Evolutionary conservation across 1,140 invertebrate genomes (phyloP), one percentile per base, ranked within the genome.

Genomic region (Zaprionus tsacasi): DNA sequence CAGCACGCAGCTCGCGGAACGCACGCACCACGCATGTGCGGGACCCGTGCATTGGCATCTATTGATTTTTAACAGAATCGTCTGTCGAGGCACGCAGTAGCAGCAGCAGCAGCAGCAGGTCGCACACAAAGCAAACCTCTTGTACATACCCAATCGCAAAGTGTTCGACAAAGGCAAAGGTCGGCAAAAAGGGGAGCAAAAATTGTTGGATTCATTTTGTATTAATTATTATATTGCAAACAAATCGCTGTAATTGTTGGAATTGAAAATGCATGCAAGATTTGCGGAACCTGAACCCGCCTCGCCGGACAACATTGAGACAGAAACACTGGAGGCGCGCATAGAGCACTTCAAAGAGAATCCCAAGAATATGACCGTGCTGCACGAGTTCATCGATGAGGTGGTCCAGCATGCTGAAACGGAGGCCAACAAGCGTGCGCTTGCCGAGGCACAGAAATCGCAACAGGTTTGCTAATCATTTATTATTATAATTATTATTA

Each of bases 281-380:
- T 92, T 92, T 67, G 91, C 91, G 72, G 87, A 90, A 55, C 78
- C 85, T 25, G 82, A 91, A 58, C 83, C 88, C 45, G 71, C 78
- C 67, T 90, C 83, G 15, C 81, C 81, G 27, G 88, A 91, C 30
- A 77, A 74, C 30, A 87, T 92, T 27, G 70, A 76, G 33, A 21
- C 61, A 48, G 78, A 85, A 55, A 68, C 86, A 0, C 38, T 92
- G 52, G 85, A 92, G 70, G 40, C 73, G 12, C 78, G 91, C 70
- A 92, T 92, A 30, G 81, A 85, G 59, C 71, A 90, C 27, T 92
- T 92, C 21, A 92, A 91, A 68, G 77, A 81, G 55, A 92, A 91
- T 75, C 77, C 91, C 33, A 78, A 81, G 63, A 91, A 92, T 54
- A 92, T 92, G 91, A 86, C 88, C 33, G 76, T 76, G 5, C 69